Percentiles rank a stretch among this genome's conserved stretches.
phyloP scores from a whole-genome alignment of 2,113 vertebrate genomes.

The Reinhardtius hippoglossoides region DNA sequence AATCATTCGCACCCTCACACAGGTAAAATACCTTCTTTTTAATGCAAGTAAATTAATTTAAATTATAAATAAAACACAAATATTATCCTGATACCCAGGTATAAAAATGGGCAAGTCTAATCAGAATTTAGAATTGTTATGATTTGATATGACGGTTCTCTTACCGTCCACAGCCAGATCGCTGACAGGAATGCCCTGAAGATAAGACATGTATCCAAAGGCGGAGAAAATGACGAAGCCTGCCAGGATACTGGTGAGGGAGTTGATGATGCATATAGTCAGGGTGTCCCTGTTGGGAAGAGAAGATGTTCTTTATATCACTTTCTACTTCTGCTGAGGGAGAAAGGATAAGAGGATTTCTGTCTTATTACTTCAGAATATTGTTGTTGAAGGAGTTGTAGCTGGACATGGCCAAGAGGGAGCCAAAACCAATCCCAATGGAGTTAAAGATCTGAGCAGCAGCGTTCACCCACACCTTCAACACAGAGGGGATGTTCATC shows the following conservation, averaged over 20 bases:
- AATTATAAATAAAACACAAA: too few species aligned
- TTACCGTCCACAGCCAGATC: conserved; percentile 83
- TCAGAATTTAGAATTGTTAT: background rate
- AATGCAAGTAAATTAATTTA: background rate
- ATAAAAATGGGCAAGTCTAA: background rate
- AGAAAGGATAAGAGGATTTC: too few species aligned
- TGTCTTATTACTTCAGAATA: conserved; percentile 76
- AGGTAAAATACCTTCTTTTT: background rate
- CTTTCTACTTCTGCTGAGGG: background rate
- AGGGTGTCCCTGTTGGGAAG: conserved; percentile 78
- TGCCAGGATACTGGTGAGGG: conserved; percentile 81
- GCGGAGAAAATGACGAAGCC: conserved; percentile 86
- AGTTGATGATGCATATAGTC: conserved; percentile 79
- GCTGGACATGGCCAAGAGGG: conserved; percentile 83
- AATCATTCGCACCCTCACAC: too few species aligned
- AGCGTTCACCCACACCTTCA: conserved; percentile 85
- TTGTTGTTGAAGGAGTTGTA: conserved; percentile 85
- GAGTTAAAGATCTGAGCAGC: conserved; percentile 86
- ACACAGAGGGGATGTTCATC: background rate
- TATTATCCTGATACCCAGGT: too few species aligned
- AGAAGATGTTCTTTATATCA: background rate
- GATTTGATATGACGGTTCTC: background rate
- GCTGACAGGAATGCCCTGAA: conserved; percentile 77
- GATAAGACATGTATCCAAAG: conserved; percentile 85
- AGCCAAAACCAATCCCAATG: conserved; percentile 84